Percentiles rank a stretch among this genome's conserved stretches.
These are phyloP conservation scores for Yoshiicerus persimilis DNA, from an alignment of 1,140 invertebrate species.

Conservation along the genomic window DNA sequence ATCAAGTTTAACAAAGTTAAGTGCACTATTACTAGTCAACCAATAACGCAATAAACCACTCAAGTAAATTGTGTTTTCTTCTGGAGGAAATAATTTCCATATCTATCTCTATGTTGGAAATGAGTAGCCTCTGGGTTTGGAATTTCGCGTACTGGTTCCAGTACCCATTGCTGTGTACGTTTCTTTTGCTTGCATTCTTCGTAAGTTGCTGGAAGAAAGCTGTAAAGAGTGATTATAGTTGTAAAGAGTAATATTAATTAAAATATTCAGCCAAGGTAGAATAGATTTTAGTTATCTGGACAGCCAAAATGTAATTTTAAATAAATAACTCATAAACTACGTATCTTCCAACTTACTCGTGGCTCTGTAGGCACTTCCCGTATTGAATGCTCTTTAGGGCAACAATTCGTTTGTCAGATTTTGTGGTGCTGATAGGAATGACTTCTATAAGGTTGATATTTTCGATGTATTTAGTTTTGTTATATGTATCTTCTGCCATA, in stretches of 20 bases:
- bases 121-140: neutral
- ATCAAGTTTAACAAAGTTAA: no score
- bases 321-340: no score
- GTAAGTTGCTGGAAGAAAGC: neutral
- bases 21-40: no score
- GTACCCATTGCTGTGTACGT: neutral
- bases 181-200: neutral
- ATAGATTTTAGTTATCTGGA: no score
- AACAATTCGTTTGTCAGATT: neutral
- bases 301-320: no score
- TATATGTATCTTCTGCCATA: neutral
- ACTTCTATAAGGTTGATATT: neutral
- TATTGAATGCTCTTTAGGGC: neutral
- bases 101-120: neutral
- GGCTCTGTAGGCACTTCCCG: neutral
- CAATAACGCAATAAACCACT: no score
- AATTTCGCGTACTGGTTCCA: neutral
- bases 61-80: neutral
- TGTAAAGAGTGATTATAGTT: no score
- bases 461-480: neutral
- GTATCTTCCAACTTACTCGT: neutral
- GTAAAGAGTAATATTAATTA: no score
- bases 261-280: no score
- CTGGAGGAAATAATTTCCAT: neutral
- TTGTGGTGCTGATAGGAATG: neutral